Percentiles rank a stretch among this genome's conserved stretches.
phyloP scores from a whole-genome alignment of 2,113 vertebrate species.

The Acrocephalus arundinaceus region DNA sequence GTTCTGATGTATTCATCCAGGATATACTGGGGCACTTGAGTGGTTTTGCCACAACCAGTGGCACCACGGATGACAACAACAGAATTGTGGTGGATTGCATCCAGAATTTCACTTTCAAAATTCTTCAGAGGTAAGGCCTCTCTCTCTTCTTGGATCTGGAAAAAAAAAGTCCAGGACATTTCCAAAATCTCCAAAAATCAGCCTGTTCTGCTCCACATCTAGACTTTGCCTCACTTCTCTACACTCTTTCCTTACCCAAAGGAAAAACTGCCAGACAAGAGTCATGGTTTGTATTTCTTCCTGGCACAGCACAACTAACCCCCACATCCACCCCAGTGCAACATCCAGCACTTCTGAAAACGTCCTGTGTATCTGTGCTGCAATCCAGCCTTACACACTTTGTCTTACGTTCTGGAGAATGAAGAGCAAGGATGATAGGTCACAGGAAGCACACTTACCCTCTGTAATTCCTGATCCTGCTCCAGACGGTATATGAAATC shows the following conservation, averaged over 20 bases:
- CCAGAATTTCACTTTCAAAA: conserved; percentile 88
- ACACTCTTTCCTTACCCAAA: not conserved
- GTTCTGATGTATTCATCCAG: conserved; percentile 85
- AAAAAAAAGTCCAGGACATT: not conserved
- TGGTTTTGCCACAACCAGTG: conserved; percentile 97
- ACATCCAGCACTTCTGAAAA: not conserved
- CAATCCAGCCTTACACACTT: not conserved
- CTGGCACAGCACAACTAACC: not conserved
- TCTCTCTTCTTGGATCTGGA: conserved; percentile 83
- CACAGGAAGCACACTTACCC: conserved; percentile 63
- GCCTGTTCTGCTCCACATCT: not conserved
- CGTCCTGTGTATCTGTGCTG: not conserved
- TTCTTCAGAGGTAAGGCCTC: conserved; percentile 87
- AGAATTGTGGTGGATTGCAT: conserved; percentile 74
- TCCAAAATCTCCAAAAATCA: not conserved
- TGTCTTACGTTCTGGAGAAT: accelerated
- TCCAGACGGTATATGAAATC: conserved; percentile 85
- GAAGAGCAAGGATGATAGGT: not conserved
- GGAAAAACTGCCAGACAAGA: not conserved
- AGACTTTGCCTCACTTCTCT: not conserved
- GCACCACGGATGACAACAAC: conserved; percentile 89
- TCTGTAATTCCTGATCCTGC: conserved; percentile 82
- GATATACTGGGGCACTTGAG: conserved; percentile 96
- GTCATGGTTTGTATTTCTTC: not conserved
- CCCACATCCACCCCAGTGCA: not conserved